A percentile compares a stretch with the other conserved stretches of the same genome.
These are phyloP conservation scores for Athetis lepigone DNA, from an alignment of 2,888 invertebrate genomes.

Conservation along the genomic window DNA sequence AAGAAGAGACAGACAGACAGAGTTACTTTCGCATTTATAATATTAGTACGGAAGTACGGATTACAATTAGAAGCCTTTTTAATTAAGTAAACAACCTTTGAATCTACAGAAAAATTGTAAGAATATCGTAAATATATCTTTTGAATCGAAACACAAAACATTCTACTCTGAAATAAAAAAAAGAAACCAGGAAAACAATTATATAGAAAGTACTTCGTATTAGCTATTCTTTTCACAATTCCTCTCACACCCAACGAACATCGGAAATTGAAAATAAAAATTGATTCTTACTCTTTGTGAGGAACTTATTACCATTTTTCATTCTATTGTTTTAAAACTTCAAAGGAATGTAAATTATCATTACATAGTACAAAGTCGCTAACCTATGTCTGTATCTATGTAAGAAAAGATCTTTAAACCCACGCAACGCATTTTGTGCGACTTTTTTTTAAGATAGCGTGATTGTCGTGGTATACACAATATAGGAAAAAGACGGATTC, in stretches of 20 bases:
- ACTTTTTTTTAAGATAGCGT: too few relatives aligned
- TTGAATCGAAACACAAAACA: constrained; percentile 12
- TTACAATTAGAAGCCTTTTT: neutral
- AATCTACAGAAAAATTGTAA: neutral
- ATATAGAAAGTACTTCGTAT: neutral
- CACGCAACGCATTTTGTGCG: too few relatives aligned
- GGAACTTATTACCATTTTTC: constrained; percentile 7
- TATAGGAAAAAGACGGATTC: too few relatives aligned
- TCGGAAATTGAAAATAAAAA: constrained; percentile 17
- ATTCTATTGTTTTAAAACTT: constrained; percentile 40
- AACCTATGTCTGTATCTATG: too few relatives aligned
- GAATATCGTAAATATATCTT: neutral
- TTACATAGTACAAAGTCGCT: too few relatives aligned
- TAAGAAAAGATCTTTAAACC: too few relatives aligned
- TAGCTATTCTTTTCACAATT: constrained; percentile 15
- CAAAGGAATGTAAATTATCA: constrained; percentile 22
- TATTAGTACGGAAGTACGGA: neutral
- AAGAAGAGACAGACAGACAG: neutral
- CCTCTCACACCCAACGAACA: constrained; percentile 10
- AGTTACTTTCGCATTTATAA: neutral
- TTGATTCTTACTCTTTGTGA: neutral
- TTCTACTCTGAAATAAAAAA: constrained; percentile 6
- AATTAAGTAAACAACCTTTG: neutral
- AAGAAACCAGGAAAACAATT: neutral
- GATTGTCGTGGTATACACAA: too few relatives aligned